Evolutionary conservation across 1,140 invertebrate species (phyloP).

Genomic region (Formica exsecta): DNA sequence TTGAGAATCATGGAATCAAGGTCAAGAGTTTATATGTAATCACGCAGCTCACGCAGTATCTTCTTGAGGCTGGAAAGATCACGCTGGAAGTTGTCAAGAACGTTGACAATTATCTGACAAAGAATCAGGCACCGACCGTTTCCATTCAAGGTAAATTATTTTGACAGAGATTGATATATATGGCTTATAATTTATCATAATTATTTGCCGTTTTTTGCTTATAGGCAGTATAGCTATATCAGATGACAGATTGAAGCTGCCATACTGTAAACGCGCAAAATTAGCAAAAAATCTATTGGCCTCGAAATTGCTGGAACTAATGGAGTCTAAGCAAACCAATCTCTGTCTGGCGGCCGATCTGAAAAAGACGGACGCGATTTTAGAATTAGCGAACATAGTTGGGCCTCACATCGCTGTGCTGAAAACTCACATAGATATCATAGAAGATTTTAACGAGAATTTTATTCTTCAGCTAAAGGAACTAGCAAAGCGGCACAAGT

Average conservation of each 20-base stretch:
- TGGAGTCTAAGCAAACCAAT: constrained; percentile 94
- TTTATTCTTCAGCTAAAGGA: constrained; percentile 89
- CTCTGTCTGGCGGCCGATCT: constrained; percentile 96
- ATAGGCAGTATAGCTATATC: constrained; percentile 36
- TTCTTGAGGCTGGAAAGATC: constrained; percentile 89
- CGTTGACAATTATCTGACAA: constrained; percentile 89
- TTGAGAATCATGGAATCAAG: constrained; percentile 90
- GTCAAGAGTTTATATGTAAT: constrained; percentile 91
- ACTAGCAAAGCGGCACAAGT: constrained; percentile 92
- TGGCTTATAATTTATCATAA: background rate
- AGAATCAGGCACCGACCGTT: constrained; percentile 81
- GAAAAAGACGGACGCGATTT: constrained; percentile 89
- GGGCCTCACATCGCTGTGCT: constrained; percentile 95
- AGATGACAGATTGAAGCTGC: constrained; percentile 86
- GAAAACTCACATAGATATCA: constrained; percentile 96
- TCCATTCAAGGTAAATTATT: constrained; percentile 55
- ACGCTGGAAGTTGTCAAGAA: constrained; percentile 87
- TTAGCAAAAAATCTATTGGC: constrained; percentile 89
- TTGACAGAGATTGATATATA: background rate
- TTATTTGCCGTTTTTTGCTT: background rate
- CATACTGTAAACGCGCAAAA: constrained; percentile 88
- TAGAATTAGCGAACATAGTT: constrained; percentile 91
- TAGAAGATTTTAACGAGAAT: constrained; percentile 92
- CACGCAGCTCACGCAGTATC: constrained; percentile 89
- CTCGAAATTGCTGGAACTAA: constrained; percentile 91